Base-by-base conservation (phyloP, 2,888 invertebrate species). In the Drosophila dives region DNA sequence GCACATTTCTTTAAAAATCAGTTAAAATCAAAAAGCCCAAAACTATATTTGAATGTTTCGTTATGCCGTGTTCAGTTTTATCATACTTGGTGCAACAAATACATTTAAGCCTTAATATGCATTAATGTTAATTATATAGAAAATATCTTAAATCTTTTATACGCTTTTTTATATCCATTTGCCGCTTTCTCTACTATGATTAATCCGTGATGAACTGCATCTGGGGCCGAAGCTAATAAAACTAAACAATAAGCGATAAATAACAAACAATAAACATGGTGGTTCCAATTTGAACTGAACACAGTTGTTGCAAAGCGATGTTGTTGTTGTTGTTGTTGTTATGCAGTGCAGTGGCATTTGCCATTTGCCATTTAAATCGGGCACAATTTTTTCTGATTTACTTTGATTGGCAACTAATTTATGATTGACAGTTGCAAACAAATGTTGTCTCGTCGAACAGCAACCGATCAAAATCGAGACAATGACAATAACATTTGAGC, bases 391-490 rank as follows among this genome's bases (percentile, higher is more conserved):
- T 88, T 74, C 73, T 88, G 80, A 86, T 90, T 90, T 77, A 80
- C 75, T 83, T 85, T 86, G 86, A 86, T 90, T 86, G 89, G 78
- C 86, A 77, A 75, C 86, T 78, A 90, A 86, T 86, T 90, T 86
- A 90, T 90, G 90, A 86, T 90, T 90, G 86, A 90, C 90, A 86
- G 90, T 77, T 89, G 75, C 83, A 86, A 90, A 85, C 86, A 88
- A 86, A 84, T 82, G 74, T 78, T 89, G 64, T 72, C 60, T 55
- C 56, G 67, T 51, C 54, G 54, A 51, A 73, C 66, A 45, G 36
- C 59, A 64, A 48, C 58, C 60, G 50, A 56, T 36, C 60, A 60
- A 61, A 48, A 63, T 7, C 64, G 49, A 20, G 33, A 40, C 49
- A 53, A 32, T 29, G 34, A 12, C 56, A 65, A 29, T 15, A 68